Percentiles rank a stretch among this genome's conserved stretches.
These are phyloP conservation scores for Hirtodrosophila trivittata DNA, from an alignment of 2,888 invertebrate species.

Conservation along the genomic window DNA sequence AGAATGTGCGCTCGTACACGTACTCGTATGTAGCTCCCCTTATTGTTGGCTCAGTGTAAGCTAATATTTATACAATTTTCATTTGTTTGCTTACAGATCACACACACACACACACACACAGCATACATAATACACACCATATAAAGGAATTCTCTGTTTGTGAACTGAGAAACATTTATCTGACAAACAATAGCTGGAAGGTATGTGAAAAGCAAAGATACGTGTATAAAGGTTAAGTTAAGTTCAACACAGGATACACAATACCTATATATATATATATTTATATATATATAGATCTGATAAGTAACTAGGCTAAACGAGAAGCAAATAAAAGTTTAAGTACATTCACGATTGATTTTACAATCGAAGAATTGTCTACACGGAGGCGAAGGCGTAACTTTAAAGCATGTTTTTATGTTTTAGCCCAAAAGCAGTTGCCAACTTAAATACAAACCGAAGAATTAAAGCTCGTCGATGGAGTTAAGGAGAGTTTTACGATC, in stretches of 20 bases:
- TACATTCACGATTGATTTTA: too few relatives aligned
- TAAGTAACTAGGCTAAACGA: too few relatives aligned
- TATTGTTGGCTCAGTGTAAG: constrained; percentile 34
- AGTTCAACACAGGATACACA: constrained; percentile 15
- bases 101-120: constrained; percentile 31
- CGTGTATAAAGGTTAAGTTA: constrained; percentile 17
- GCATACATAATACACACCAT: not conserved
- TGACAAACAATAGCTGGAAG: constrained; percentile 45
- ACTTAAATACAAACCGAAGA: not conserved
- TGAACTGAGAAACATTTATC: constrained; percentile 38
- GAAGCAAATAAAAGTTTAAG: too few relatives aligned
- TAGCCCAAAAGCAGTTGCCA: too few relatives aligned
- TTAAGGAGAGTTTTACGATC: not conserved
- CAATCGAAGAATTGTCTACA: too few relatives aligned
- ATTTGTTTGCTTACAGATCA: constrained; percentile 70
- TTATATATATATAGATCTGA: too few relatives aligned
- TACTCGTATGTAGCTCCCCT: constrained; percentile 7
- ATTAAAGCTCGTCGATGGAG: too few relatives aligned
- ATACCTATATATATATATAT: not conserved
- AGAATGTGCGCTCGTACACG: constrained; percentile 20
- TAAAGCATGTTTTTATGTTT: too few relatives aligned
- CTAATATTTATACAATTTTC: constrained; percentile 73
- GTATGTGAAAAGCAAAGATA: constrained; percentile 39
- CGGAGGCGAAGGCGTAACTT: too few relatives aligned
- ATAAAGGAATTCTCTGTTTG: constrained; percentile 30